Conservation (phyloP, 2,113 vertebrate species). For the Dipodomys ordii region DNA sequence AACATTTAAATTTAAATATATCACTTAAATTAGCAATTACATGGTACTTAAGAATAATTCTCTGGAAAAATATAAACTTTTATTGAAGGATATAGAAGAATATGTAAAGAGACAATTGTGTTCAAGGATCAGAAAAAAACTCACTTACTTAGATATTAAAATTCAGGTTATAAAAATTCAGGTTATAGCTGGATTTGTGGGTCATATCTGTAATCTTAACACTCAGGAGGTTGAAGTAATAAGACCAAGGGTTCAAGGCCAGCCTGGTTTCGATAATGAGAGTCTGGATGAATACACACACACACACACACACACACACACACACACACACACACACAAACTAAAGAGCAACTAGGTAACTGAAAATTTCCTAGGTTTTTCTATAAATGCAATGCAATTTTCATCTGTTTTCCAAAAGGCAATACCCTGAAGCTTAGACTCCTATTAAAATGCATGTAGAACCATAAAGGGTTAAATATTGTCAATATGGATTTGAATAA, state of each 20-base stretch:
- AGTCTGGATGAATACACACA: too few relatives aligned
- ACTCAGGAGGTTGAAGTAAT: too few relatives aligned
- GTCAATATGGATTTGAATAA: conserved; percentile 5
- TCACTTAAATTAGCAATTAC: conserved; percentile 17
- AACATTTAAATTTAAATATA: not conserved
- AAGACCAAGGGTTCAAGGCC: too few relatives aligned
- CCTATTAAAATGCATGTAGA: conserved; percentile 18
- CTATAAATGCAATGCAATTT: not conserved
- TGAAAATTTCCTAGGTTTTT: not conserved
- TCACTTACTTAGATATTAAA: conserved; percentile 3
- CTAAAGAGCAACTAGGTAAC: too few relatives aligned
- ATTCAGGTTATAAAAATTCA: too few relatives aligned
- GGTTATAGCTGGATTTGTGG: too few relatives aligned
- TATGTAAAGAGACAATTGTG: not conserved
- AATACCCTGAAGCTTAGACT: not conserved
- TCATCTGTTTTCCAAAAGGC: conserved; percentile 11
- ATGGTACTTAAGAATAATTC: not conserved
- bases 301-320: too few relatives aligned
- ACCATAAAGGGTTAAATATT: not conserved
- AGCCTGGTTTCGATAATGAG: too few relatives aligned
- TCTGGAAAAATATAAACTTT: not conserved
- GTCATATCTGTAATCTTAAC: too few relatives aligned
- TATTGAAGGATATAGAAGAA: conserved; percentile 15
- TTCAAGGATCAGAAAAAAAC: not conserved
- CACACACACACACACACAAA: too few relatives aligned